Conservation (phyloP, 1,140 invertebrate genomes). For the Apis laboriosa region DNA sequence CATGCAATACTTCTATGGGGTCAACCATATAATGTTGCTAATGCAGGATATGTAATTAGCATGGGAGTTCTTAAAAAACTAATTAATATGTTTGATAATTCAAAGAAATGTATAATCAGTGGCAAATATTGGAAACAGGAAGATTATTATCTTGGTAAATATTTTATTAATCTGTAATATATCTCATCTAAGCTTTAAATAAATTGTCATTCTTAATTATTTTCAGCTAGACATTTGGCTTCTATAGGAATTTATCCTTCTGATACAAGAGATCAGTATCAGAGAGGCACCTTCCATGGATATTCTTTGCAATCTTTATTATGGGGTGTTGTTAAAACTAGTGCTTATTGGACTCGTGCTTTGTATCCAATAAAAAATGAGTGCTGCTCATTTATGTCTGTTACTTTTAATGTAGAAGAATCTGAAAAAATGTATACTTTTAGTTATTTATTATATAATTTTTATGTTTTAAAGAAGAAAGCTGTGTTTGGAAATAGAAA, state of each 20-base stretch:
- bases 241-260: conserved; percentile 77
- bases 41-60: conserved; percentile 82
- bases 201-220: background rate
- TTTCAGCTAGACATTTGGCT: conserved; percentile 79
- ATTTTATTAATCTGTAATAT: background rate
- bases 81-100: conserved; percentile 73
- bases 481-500: conserved; percentile 74
- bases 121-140: conserved; percentile 83
- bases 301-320: conserved; percentile 80
- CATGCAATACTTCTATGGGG: conserved; percentile 80
- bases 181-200: background rate
- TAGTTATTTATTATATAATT: conserved; percentile 79
- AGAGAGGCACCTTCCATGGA: conserved; percentile 80
- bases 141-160: conserved; percentile 82
- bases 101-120: conserved; percentile 75
- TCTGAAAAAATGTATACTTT: conserved; percentile 79
- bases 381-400: conserved; percentile 77
- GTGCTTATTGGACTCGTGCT: conserved; percentile 79
- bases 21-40: conserved; percentile 79
- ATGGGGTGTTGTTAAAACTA: conserved; percentile 76
- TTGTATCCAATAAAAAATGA: conserved; percentile 74
- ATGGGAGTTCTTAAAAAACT: conserved; percentile 73
- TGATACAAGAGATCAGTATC: conserved; percentile 80
- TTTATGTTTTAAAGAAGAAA: conserved; percentile 71
- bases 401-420: conserved; percentile 79